Evolutionary conservation across 2,113 vertebrate genomes (phyloP).

Genomic region (Ceratotherium simum): DNA sequence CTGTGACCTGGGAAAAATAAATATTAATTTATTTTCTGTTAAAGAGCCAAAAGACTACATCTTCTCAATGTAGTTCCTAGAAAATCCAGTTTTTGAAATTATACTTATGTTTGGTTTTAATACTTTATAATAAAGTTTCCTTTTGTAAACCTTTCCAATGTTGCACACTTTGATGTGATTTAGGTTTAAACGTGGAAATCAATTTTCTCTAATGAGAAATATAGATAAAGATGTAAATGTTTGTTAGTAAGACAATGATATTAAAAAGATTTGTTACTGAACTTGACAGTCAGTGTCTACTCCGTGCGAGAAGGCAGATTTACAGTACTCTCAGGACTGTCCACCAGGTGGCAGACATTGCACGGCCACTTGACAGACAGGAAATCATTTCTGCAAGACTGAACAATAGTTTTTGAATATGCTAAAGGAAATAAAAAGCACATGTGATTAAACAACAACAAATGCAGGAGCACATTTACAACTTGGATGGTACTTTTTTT

Average conservation of each 20-base stretch:
- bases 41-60: not conserved
- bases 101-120: slow-evolving; percentile 9
- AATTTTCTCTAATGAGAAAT: not conserved
- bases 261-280: not conserved
- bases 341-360: slow-evolving; percentile 70
- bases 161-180: not conserved
- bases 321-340: not conserved
- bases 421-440: not conserved
- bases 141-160: not conserved
- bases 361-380: not conserved
- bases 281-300: not conserved
- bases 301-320: not conserved
- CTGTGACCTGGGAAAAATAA: not conserved
- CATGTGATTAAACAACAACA: slow-evolving; percentile 5
- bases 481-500: not conserved
- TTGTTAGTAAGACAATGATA: not conserved
- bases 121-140: not conserved
- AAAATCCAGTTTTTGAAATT: slow-evolving; percentile 20
- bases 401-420: not conserved
- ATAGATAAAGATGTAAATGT: not conserved
- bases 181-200: not conserved
- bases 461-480: not conserved
- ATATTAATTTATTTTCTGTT: not conserved
- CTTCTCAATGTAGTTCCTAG: not conserved
- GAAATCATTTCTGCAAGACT: not conserved